Conservation (phyloP, 2,888 invertebrate genomes). For the Drosophila quinaria region DNA sequence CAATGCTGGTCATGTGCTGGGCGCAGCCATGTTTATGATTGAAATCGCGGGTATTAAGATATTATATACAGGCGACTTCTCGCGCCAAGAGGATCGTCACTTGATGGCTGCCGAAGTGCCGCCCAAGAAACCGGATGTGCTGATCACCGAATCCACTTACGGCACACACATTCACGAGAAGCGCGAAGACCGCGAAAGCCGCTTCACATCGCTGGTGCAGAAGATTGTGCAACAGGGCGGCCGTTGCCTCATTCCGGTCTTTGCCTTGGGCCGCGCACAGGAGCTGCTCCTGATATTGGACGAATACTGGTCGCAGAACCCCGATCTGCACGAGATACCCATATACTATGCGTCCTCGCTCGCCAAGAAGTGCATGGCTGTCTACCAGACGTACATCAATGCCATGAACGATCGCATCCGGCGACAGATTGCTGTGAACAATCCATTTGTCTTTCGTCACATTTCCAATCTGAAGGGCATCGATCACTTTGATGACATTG, state of each 20-base stretch:
- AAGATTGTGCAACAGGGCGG: slow-evolving; percentile 99
- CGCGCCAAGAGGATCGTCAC: slow-evolving; percentile 99
- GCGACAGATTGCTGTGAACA: slow-evolving; percentile 98
- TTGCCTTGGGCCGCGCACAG: slow-evolving; percentile 98
- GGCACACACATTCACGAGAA: slow-evolving; percentile 99
- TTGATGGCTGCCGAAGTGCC: slow-evolving; percentile 99
- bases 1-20: slow-evolving; percentile 99
- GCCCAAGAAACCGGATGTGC: slow-evolving; percentile 96
- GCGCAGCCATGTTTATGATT: slow-evolving; percentile 99
- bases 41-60: slow-evolving; percentile 99
- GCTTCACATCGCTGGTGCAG: slow-evolving; percentile 97
- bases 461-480: slow-evolving; percentile 97
- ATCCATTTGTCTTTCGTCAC: slow-evolving; percentile 99
- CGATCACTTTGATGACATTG: slow-evolving; percentile 99
- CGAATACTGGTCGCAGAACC: slow-evolving; percentile 97
- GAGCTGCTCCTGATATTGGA: slow-evolving; percentile 97
- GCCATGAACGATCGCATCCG: slow-evolving; percentile 99
- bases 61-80: slow-evolving; percentile 99
- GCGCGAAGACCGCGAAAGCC: slow-evolving; percentile 96
- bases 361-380: slow-evolving; percentile 99
- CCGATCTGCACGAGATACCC: slow-evolving; percentile 96
- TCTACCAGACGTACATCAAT: slow-evolving; percentile 99
- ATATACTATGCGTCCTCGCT: slow-evolving; percentile 99
- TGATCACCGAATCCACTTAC: slow-evolving; percentile 99
- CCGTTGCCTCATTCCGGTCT: slow-evolving; percentile 98